A percentile compares a stretch with the other conserved stretches of the same genome.
phyloP scores from a whole-genome alignment of 2,113 vertebrate species.

The Epinephelus cyanopodus region DNA sequence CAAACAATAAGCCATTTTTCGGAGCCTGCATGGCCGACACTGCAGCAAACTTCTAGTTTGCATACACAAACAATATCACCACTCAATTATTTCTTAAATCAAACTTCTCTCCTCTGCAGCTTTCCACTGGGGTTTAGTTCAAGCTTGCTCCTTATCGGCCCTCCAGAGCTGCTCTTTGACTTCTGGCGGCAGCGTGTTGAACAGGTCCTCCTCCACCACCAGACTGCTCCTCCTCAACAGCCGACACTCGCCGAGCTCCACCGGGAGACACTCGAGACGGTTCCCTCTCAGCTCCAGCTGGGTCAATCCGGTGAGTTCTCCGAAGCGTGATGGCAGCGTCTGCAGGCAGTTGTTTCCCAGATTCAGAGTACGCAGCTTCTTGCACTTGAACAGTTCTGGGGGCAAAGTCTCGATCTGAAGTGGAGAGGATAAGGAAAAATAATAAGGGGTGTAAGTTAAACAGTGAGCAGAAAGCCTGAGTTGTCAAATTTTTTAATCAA shows the following conservation, averaged over 20 bases:
- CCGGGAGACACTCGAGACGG: slow-evolving; percentile 94
- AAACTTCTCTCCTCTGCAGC: not conserved
- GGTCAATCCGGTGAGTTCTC: slow-evolving; percentile 91
- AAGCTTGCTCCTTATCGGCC: slow-evolving; percentile 94
- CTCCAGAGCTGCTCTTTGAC: slow-evolving; percentile 96
- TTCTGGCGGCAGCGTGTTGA: slow-evolving; percentile 93
- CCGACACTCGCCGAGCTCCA: slow-evolving; percentile 95
- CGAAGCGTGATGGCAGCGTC: slow-evolving; percentile 92
- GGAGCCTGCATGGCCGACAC: not conserved
- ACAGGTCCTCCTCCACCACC: slow-evolving; percentile 96
- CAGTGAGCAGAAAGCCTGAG: not conserved
- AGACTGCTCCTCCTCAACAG: slow-evolving; percentile 92
- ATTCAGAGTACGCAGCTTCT: slow-evolving; percentile 94
- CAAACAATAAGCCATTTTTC: slow-evolving; percentile 1
- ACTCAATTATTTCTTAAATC: slow-evolving; percentile 2
- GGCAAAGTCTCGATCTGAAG: slow-evolving; percentile 93
- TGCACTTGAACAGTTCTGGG: slow-evolving; percentile 96
- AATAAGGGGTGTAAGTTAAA: not conserved
- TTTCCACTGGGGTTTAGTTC: slow-evolving; percentile 66
- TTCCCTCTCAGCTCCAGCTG: slow-evolving; percentile 97
- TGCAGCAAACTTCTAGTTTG: slow-evolving; percentile 20
- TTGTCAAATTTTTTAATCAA: slow-evolving; percentile 20
- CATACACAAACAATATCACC: not conserved
- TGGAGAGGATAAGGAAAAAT: not conserved
- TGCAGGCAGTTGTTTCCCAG: slow-evolving; percentile 96